These are phyloP conservation scores for Tachycineta bicolor DNA, from an alignment of 2,113 vertebrate genomes.

Conservation along the genomic window DNA sequence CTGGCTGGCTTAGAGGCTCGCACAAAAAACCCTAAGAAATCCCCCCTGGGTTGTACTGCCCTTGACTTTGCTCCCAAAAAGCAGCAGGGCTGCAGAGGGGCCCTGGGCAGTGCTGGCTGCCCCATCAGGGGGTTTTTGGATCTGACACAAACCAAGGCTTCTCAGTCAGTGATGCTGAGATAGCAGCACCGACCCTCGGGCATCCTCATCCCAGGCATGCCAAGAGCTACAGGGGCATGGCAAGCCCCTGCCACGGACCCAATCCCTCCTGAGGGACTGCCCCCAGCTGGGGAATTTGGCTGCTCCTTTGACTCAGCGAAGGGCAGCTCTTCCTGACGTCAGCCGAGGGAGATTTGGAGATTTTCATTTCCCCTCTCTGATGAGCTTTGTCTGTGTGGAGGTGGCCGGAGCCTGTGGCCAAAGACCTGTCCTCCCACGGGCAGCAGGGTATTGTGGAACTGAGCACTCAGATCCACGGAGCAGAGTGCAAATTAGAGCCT, in stretches of 20 bases:
- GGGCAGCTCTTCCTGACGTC: background rate
- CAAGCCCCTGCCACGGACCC: background rate
- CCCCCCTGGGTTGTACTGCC: background rate
- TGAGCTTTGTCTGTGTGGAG: background rate
- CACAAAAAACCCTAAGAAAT: background rate
- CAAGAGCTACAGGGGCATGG: rapidly evolving
- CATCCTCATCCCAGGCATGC: rapidly evolving
- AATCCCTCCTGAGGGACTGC: background rate
- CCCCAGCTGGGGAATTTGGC: background rate
- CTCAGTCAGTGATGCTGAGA: too few species aligned
- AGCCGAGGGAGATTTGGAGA: background rate
- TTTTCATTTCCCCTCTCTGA: background rate
- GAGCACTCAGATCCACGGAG: background rate
- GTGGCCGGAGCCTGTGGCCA: background rate
- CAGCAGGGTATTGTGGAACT: background rate
- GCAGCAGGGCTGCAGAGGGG: background rate
- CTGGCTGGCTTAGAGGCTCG: background rate
- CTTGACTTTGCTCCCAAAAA: background rate
- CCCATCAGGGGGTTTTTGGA: rapidly evolving
- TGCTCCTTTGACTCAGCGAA: background rate
- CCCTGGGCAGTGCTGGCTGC: background rate
- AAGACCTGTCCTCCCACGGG: background rate
- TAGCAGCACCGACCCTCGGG: rapidly evolving
- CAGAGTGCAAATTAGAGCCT: background rate
- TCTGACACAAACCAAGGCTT: background rate